These are phyloP conservation scores for Clavelina lepadiformis DNA, from an alignment of 23 tunicate species.

Conservation along the genomic window DNA sequence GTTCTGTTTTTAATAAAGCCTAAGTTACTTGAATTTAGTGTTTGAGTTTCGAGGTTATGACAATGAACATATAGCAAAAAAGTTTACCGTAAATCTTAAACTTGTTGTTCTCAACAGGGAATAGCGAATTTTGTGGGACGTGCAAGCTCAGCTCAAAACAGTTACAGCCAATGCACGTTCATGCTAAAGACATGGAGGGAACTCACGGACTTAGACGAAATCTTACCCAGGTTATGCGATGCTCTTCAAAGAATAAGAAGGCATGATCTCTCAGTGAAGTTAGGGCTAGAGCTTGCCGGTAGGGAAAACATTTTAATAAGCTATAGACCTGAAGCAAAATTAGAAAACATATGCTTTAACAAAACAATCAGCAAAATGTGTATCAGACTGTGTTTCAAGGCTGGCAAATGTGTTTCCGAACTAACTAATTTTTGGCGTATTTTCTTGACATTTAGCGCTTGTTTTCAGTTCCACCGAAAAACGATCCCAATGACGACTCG, in stretches of 20 bases:
- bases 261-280: conserved; percentile 68
- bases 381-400: too few relatives aligned
- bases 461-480: not conserved
- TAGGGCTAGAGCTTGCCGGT: conserved; percentile 60
- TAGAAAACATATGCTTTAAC: too few relatives aligned
- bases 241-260: conserved; percentile 73
- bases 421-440: too few relatives aligned
- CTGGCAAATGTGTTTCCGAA: too few relatives aligned
- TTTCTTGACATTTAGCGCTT: not conserved
- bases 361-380: too few relatives aligned
- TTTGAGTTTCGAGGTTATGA: too few relatives aligned
- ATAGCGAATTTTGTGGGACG: conserved; percentile 77
- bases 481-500: not conserved
- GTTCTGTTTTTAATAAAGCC: too few relatives aligned
- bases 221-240: conserved; percentile 67
- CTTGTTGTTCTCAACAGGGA: too few relatives aligned
- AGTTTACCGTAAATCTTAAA: too few relatives aligned
- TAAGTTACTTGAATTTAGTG: too few relatives aligned
- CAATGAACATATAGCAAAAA: too few relatives aligned
- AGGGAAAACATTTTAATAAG: conserved; percentile 18
- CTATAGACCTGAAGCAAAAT: too few relatives aligned
- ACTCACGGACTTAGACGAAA: conserved; percentile 50
- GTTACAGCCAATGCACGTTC: conserved; percentile 74
- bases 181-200: conserved; percentile 89
- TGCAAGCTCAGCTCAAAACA: conserved; percentile 86